Base-by-base conservation (phyloP, 2,797 vertebrate genomes). In the Neopelma chrysocephalum region DNA sequence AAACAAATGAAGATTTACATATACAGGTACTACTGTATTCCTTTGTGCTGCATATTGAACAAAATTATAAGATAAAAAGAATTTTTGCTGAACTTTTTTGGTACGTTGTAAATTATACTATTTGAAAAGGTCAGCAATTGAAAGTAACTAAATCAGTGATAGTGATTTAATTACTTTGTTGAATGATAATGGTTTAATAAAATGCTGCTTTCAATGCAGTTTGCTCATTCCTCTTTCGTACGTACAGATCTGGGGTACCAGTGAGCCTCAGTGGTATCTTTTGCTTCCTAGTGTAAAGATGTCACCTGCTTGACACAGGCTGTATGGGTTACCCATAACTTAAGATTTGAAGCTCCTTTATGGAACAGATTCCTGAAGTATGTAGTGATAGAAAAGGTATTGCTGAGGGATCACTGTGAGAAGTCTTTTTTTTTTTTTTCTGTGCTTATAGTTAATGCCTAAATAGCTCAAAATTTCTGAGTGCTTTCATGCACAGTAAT, bases 1-100 rank as follows among this genome's bases (percentile, higher is more conserved):
- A 96, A 98, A 98, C 87, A 53, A 98, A 97, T 70, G 98, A 98
- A 92, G 99, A 99, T 66, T 95, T 99, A 23, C 98, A 98, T 93
- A 97, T 98, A 38, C 97, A 97, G 96, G 99, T 98, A 97, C 96
- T 65, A 51, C 5, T 9, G 1, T 29, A 47, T 85, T 82, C 20
- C 31, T 80, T 64, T 64, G 6, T 60, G 45, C 42, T 77, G 45
- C 72, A n/a, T 51, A 34, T 50, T 78, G 7, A 71, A 16, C 34
- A 82, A 51, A 66, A 43, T 27, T 58, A 27, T 36, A 82, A 61
- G 32, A 36, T 29, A 27, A 56, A 68, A 82, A 71, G 17, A 73
- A 48, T 42, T 80, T 80, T 8, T 75, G 16, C 17, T 83, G 34
- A 83, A 58, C 7, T 13, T 68, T 47, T 65, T 60, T 57, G 31